A percentile compares a stretch with the other conserved stretches of the same genome.
Evolutionary conservation across 2,113 vertebrate species (phyloP).

Genomic region (Brachypodius melanocephalos): DNA sequence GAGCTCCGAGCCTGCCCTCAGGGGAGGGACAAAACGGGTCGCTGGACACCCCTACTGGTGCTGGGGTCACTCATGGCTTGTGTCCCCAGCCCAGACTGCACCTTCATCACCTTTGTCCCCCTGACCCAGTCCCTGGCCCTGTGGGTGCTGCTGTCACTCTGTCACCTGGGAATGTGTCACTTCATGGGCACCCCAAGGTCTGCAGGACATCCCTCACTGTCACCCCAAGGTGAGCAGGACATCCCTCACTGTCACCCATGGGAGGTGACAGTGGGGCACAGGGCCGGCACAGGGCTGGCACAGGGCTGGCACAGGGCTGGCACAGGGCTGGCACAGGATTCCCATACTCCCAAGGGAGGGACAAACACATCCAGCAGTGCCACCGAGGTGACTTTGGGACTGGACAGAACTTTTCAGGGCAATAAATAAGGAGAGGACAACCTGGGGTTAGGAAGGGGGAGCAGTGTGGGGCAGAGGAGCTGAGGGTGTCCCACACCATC

Average conservation of each 20-base stretch:
- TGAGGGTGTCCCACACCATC: neutral
- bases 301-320: fast-evolving
- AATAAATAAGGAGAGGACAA: fast-evolving
- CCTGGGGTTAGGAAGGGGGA: neutral
- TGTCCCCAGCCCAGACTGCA: neutral
- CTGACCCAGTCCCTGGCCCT: neutral
- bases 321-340: fast-evolving
- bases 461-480: neutral
- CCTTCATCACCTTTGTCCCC: neutral
- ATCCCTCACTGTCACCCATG: fast-evolving
- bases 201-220: neutral
- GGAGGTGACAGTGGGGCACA: too few species aligned
- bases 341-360: fast-evolving
- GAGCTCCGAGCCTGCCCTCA: fast-evolving
- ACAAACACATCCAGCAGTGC: neutral
- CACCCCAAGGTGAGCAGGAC: fast-evolving
- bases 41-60: neutral
- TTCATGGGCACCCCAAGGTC: fast-evolving
- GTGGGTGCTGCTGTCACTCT: neutral
- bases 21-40: neutral
- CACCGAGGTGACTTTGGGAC: neutral
- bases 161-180: neutral
- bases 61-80: fast-evolving
- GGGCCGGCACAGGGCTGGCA: neutral
- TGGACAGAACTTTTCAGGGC: neutral